phyloP scores from a whole-genome alignment of 2,797 vertebrate genomes.

The Lates japonicus region DNA sequence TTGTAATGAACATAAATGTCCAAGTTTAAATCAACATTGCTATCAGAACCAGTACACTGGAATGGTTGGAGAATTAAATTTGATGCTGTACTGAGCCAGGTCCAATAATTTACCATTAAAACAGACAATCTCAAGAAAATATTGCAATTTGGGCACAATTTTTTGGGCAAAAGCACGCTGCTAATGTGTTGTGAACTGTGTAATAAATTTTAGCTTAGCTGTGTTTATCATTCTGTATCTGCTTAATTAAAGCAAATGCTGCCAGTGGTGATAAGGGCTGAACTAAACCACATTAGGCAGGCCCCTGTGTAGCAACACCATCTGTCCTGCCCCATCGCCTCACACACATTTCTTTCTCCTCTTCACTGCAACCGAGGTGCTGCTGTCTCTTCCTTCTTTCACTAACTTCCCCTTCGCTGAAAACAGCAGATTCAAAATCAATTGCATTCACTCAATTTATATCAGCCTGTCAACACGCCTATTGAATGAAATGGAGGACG shows the following conservation, averaged over 20 bases:
- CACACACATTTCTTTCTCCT: constrained; percentile 72
- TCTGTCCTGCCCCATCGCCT: constrained; percentile 76
- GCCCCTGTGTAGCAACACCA: constrained; percentile 66
- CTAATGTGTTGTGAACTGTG: constrained; percentile 49
- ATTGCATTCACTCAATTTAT: constrained; percentile 73
- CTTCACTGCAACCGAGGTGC: constrained; percentile 47
- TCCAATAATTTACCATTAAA: constrained; percentile 19
- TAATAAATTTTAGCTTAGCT: constrained; percentile 48
- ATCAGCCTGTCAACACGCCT: constrained; percentile 58
- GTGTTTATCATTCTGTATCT: constrained; percentile 60
- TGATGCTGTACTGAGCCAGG: background rate
- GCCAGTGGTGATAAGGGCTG: constrained; percentile 68
- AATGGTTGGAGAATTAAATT: background rate
- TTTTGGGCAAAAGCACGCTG: constrained; percentile 28
- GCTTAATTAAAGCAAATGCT: constrained; percentile 61
- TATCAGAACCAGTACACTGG: background rate
- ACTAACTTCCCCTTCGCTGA: constrained; percentile 48
- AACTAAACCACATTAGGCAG: constrained; percentile 67
- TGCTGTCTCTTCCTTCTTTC: constrained; percentile 46
- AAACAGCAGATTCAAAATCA: constrained; percentile 69
- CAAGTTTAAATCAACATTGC: background rate
- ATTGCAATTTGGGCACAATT: constrained; percentile 11
- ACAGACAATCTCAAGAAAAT: constrained; percentile 14
- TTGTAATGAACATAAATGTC: background rate
- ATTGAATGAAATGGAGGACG: constrained; percentile 39